phyloP scores from a whole-genome alignment of 2,113 vertebrate genomes.

The Laticauda laticaudata region DNA sequence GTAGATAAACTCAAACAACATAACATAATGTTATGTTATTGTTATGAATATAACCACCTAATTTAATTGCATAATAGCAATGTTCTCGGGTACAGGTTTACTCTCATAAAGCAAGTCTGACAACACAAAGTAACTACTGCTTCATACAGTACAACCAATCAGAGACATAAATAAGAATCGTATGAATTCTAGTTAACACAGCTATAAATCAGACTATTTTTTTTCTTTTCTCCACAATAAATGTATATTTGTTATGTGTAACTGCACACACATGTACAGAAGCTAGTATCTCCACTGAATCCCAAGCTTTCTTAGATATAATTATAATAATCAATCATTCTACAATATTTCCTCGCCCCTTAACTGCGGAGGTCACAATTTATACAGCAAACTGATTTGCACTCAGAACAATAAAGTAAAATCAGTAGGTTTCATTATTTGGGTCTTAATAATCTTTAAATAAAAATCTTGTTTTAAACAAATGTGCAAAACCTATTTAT shows the following conservation, averaged over 20 bases:
- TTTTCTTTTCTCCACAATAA: conserved; percentile 55
- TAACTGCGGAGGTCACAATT: conserved; percentile 51
- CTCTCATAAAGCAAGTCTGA: conserved; percentile 53
- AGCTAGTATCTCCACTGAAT: conserved; percentile 47
- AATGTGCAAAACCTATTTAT: neutral
- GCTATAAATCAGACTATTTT: conserved; percentile 63
- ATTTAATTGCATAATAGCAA: conserved; percentile 55
- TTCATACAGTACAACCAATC: conserved; percentile 50
- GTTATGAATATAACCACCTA: conserved; percentile 59
- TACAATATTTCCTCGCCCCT: conserved; percentile 61
- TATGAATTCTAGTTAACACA: conserved; percentile 64
- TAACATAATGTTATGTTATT: conserved; percentile 44
- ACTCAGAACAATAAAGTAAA: conserved; percentile 40
- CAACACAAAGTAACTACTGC: conserved; percentile 48
- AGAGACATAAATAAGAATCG: conserved; percentile 61
- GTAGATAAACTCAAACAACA: conserved; percentile 54
- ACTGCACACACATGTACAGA: neutral
- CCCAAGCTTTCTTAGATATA: conserved; percentile 60
- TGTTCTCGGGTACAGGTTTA: conserved; percentile 52
- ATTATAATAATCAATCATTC: conserved; percentile 65
- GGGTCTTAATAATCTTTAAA: conserved; percentile 27
- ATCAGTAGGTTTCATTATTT: conserved; percentile 38
- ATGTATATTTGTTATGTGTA: neutral
- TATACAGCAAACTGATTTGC: conserved; percentile 34
- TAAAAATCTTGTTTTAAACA: neutral